Evolutionary conservation across 2,888 invertebrate genomes (phyloP).

Genomic region (Gortyna flavago): DNA sequence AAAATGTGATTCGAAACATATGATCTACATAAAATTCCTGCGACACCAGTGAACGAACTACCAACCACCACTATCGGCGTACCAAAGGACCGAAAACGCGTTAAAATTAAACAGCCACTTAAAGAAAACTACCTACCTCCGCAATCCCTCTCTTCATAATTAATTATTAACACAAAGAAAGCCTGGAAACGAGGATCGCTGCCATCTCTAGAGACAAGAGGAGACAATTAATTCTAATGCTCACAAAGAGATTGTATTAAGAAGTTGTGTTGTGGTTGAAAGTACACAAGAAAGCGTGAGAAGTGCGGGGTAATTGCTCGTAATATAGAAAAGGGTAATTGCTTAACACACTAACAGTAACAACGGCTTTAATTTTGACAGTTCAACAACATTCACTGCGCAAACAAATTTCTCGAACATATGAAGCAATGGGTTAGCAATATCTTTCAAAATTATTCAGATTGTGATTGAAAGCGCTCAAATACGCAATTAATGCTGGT

Average conservation of each 20-base stretch:
- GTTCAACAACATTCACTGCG: not conserved
- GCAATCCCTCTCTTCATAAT: constrained; percentile 25
- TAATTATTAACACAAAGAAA: constrained; percentile 29
- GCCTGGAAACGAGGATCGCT: constrained; percentile 14
- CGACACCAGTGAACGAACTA: too few relatives aligned
- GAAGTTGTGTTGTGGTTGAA: constrained; percentile 4
- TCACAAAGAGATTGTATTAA: constrained; percentile 45
- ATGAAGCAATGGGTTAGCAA: not conserved
- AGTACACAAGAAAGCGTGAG: constrained; percentile 9
- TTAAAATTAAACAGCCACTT: constrained; percentile 23
- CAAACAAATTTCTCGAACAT: not conserved
- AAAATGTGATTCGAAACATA: too few relatives aligned
- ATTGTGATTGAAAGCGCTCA: not conserved
- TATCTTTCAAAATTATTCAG: not conserved
- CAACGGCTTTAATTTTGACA: not conserved
- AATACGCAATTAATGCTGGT: too few relatives aligned
- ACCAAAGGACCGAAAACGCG: not conserved
- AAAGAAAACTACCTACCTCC: constrained; percentile 21
- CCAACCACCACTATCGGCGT: constrained; percentile 2
- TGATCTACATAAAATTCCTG: not conserved
- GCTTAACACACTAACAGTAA: not conserved
- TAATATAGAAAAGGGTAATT: too few relatives aligned
- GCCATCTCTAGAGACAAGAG: constrained; percentile 19
- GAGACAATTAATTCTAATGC: constrained; percentile 54
- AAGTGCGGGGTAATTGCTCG: not conserved